These are phyloP conservation scores for Morelia viridis DNA, from an alignment of 2,797 vertebrate genomes.

Conservation along the genomic window DNA sequence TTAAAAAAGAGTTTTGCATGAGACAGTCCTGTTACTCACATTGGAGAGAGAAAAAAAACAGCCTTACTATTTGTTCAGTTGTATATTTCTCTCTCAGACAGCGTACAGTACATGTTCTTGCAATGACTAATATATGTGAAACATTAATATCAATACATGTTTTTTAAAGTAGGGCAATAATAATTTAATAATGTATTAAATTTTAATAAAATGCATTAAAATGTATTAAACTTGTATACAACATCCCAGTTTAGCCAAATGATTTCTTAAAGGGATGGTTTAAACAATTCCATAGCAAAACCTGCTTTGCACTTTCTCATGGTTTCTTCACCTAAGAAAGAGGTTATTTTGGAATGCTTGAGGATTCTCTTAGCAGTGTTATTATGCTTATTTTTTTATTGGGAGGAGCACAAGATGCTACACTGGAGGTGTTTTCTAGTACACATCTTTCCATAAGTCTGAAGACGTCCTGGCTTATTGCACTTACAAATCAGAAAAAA, in stretches of 20 bases:
- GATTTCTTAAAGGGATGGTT: background rate
- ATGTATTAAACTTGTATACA: background rate
- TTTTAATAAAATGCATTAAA: background rate
- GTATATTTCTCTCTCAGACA: background rate
- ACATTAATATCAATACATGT: background rate
- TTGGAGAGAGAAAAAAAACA: background rate
- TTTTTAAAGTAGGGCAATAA: background rate
- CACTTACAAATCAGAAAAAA: background rate
- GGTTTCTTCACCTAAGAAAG: background rate
- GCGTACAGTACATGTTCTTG: background rate
- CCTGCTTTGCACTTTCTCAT: background rate
- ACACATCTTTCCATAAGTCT: background rate
- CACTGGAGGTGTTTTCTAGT: background rate
- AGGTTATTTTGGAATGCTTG: background rate
- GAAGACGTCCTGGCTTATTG: background rate
- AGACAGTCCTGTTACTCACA: background rate
- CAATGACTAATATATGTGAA: background rate
- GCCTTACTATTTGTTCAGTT: background rate
- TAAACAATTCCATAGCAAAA: background rate
- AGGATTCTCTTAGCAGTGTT: background rate
- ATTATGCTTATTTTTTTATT: background rate
- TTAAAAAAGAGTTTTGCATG: background rate
- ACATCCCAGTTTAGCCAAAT: background rate
- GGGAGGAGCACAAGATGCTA: background rate
- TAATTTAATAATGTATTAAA: background rate